Evolutionary conservation across 1,140 invertebrate genomes (phyloP), one percentile per base, ranked within the genome.

Genomic region (Papilio aristodemus): DNA sequence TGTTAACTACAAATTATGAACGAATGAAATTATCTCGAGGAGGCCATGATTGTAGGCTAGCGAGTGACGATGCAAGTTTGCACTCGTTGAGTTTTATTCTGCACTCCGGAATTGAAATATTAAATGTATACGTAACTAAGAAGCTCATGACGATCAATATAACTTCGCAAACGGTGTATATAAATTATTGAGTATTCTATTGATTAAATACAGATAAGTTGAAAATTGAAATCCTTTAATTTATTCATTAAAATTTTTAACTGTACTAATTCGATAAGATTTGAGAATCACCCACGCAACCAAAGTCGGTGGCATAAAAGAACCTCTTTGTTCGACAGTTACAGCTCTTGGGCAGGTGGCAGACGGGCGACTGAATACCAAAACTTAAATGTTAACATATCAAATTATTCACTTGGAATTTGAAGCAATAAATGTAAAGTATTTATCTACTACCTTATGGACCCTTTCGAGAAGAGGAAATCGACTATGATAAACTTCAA

Each of bases 1-100:
- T 87, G 82, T 86, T 79, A 80, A 72, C 84, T 73, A 83, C 79
- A 86, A 88, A 86, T 86, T 87, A 86, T 85, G 74, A 84, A 81
- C 76, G 83, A 79, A 78, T 75, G 70, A 75, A 87, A 87, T 87
- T 86, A 87, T 86, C 80, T 86, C 71, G 83, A 85, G 80, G 81
- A 83, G 79, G 69, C 75, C 78, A 79, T 88, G 86, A 88, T 88
- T 88, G 81, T 75, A 82, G 86, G 76, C 79, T 76, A 74, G 69
- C 62, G 71, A 39, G 62, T 88, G 86, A 88, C 86, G 70, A 37
- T 68, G 84, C 84, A 79, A 13, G 64, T 80, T 77, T 74, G 60
- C 62, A 68, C 46, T 64, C 67, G 62, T n/a, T 59, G 19, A 71
- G 57, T 41, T 71, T 59, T 60, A 64, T 68, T 60, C 32, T 38